Evolutionary conservation across 1,140 invertebrate genomes (phyloP).

Genomic region (Drosophila gunungcola): DNA sequence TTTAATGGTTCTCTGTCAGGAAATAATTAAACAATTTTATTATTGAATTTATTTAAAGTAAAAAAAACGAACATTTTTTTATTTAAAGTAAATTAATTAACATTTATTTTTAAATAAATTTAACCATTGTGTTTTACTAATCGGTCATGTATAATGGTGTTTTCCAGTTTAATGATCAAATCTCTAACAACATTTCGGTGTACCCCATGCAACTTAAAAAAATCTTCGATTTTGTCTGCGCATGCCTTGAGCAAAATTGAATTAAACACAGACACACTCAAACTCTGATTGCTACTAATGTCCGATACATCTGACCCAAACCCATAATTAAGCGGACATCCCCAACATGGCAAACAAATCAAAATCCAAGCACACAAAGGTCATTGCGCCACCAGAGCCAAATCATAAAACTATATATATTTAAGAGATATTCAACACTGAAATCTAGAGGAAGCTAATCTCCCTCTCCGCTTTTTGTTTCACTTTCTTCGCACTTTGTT

Average conservation of each 20-base stretch:
- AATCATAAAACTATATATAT: constrained; percentile 12
- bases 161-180: too few species aligned
- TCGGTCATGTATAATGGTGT: too few species aligned
- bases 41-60: too few species aligned
- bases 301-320: constrained; percentile 36
- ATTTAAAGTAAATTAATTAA: too few species aligned
- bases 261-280: constrained; percentile 15
- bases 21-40: too few species aligned
- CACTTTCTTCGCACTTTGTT: constrained; percentile 48
- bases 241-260: constrained; percentile 22
- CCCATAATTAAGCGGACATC: constrained; percentile 53
- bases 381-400: constrained; percentile 67
- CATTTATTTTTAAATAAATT: too few species aligned
- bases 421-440: not conserved
- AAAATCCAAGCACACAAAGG: constrained; percentile 38
- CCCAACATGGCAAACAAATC: constrained; percentile 31
- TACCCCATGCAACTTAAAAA: not conserved
- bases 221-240: constrained; percentile 11
- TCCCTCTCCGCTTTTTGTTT: constrained; percentile 7
- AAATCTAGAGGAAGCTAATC: constrained; percentile 24
- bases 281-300: constrained; percentile 34
- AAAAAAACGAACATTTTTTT: too few species aligned
- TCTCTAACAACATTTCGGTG: not conserved
- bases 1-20: too few species aligned
- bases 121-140: too few species aligned